These are phyloP conservation scores for Girardia tigrina DNA, from an alignment of 2,888 invertebrate genomes.

Conservation along the genomic window DNA sequence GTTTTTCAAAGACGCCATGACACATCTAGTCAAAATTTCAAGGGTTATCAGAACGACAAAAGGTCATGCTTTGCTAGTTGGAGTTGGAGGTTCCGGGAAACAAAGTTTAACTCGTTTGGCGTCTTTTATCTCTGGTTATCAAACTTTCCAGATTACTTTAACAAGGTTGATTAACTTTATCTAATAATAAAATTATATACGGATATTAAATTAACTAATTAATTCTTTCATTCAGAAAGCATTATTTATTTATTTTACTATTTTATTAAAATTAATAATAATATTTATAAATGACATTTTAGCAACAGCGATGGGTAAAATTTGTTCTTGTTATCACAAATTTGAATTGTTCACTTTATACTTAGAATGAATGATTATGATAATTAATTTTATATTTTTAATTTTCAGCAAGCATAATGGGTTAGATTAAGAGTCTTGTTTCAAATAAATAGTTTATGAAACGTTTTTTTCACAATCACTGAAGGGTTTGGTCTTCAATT, in stretches of 20 bases:
- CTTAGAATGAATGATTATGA: too few relatives aligned
- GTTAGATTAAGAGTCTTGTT: too few relatives aligned
- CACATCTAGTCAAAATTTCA: conserved; percentile 81
- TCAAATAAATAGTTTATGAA: too few relatives aligned
- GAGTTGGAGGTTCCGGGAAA: conserved; percentile 90
- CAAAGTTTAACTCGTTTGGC: conserved; percentile 86
- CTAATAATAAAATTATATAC: too few relatives aligned
- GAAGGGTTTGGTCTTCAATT: too few relatives aligned
- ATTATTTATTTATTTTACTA: too few relatives aligned
- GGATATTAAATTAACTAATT: too few relatives aligned
- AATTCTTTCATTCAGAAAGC: too few relatives aligned
- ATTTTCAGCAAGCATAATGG: background rate
- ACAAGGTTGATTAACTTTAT: conserved; percentile 59
- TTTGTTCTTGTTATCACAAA: too few relatives aligned
- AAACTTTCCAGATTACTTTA: conserved; percentile 82
- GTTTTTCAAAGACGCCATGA: conserved; percentile 66
- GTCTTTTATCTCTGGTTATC: conserved; percentile 88
- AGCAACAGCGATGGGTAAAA: background rate
- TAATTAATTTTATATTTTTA: background rate
- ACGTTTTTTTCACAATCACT: too few relatives aligned
- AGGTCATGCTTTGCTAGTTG: conserved; percentile 86
- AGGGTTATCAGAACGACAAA: conserved; percentile 80
- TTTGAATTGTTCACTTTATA: too few relatives aligned
- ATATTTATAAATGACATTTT: background rate
- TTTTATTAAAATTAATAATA: too few relatives aligned